Base-by-base conservation (phyloP, 2,888 invertebrate species). In the Seira ritae region DNA sequence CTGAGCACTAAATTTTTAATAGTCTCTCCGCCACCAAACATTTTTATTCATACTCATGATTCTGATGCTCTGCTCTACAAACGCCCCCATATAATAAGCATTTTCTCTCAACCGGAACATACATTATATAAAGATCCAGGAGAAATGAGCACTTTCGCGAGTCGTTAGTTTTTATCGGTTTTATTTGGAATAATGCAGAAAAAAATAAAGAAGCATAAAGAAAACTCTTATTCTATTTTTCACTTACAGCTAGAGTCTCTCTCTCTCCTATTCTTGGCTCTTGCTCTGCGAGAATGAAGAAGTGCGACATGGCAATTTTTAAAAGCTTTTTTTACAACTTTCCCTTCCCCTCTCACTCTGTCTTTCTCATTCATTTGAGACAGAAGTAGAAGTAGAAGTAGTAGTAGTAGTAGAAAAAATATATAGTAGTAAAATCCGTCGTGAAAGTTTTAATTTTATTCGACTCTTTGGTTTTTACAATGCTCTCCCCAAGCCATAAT, bases 1-100 rank as follows among this genome's bases (percentile, higher is more conserved):
- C 81, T 71, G 76, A 75, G 67, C 55, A 81, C 75, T 81, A 81
- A 81, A 81, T 81, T 69, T 81, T 81, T 81, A 81, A 70, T 76
- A 71, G 71, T 81, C 76, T 37, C 70, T 81, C 46, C 67, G 50
- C 70, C 75, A 75, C 71, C 31, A 31, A 31, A 31, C 31, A 31
- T 31, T 31, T 80, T 68, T 60, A 73, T 68, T 80, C 80, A 71
- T 70, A 70, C 68, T 74, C 74, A 17, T 31, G 31, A 31, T 31
- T 2, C 31, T 31, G 31, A 31, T 31, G 31, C 31, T 31, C 31
- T 31, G 8, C 31, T 31, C 8, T 31, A 31, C 2, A 31, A 31
- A 31, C 31, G 31, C 31, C 31, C 31, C 31, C 31, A 31, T 31
- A 31, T 31, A 31, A 20, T 72, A 74, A 46, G 74, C 66, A 24